Base-by-base conservation (phyloP, 2,888 invertebrate species). In the Dolomedes plantarius region DNA sequence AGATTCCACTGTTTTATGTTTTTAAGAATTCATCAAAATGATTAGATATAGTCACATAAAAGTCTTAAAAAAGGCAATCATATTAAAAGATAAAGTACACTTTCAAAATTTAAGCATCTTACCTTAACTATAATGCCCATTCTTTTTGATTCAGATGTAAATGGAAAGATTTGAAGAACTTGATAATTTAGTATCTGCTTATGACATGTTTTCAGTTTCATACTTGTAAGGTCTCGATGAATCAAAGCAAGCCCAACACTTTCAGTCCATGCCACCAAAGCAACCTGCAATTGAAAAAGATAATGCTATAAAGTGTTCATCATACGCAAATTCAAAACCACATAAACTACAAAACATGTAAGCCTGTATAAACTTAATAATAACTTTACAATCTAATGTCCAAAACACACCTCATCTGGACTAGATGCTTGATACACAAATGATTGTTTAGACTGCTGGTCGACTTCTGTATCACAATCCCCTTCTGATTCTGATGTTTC, bases 81-180 rank as follows among this genome's bases (percentile, higher is more conserved):
- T n/a, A n/a, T n/a, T n/a, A n/a, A n/a, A n/a, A n/a, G n/a, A n/a
- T n/a, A n/a, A n/a, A n/a, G n/a, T n/a, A n/a, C n/a, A n/a, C n/a
- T n/a, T n/a, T n/a, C n/a, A n/a, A n/a, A n/a, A n/a, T n/a, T n/a
- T n/a, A n/a, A n/a, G n/a, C 5, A 36, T 36, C 36, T 73, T 90
- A 93, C 93, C 91, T 92, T 93, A 1, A 95, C 93, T 90, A 95
- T 95, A 88, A 95, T 94, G 62, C 95, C 95, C 95, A 95, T 95
- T 88, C 95, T 91, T 90, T 95, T 95, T 0, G 94, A 93, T 90
- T 95, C 95, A 0, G 95, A 95, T 0, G 95, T 95, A 90, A 95
- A 95, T 0, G 95, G 95, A 90, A 95, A 95, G 32, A 93, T 91
- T 88, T 94, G 93, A 6, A 95, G 91, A 88, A 95, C 94, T 19